A percentile compares a stretch with the other conserved stretches of the same genome.
Evolutionary conservation across 2,797 vertebrate species (phyloP).

Genomic region (Champsocephalus esox): DNA sequence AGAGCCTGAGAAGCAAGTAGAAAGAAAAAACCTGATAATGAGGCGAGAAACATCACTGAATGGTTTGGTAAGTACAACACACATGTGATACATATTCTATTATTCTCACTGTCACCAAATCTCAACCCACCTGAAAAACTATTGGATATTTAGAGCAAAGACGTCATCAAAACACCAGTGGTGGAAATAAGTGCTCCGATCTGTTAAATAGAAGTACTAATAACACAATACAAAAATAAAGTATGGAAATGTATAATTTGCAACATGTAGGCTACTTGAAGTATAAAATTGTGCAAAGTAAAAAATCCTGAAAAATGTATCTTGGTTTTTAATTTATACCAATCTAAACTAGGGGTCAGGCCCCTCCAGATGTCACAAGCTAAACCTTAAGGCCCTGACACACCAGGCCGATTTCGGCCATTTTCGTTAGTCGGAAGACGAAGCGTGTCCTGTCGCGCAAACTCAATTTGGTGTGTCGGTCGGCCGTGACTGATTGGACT

Average conservation of each 20-base stretch:
- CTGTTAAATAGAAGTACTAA: background rate
- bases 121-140: background rate
- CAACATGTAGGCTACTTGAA: background rate
- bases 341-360: background rate
- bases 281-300: background rate
- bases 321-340: background rate
- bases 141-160: background rate
- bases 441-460: too few species aligned
- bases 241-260: background rate
- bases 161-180: background rate
- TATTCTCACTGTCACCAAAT: background rate
- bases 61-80: background rate
- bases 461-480: too few species aligned
- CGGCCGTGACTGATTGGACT: too few species aligned
- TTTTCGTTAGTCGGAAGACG: too few species aligned
- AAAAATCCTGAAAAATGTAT: too few species aligned
- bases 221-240: background rate
- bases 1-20: background rate
- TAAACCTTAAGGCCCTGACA: too few species aligned
- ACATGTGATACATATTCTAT: background rate
- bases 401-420: too few species aligned
- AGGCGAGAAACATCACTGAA: background rate
- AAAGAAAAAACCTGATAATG: background rate
- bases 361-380: too few species aligned
- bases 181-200: background rate